Conservation (phyloP, 1,140 invertebrate species). For the Pseudomyrmex dendroicus region DNA sequence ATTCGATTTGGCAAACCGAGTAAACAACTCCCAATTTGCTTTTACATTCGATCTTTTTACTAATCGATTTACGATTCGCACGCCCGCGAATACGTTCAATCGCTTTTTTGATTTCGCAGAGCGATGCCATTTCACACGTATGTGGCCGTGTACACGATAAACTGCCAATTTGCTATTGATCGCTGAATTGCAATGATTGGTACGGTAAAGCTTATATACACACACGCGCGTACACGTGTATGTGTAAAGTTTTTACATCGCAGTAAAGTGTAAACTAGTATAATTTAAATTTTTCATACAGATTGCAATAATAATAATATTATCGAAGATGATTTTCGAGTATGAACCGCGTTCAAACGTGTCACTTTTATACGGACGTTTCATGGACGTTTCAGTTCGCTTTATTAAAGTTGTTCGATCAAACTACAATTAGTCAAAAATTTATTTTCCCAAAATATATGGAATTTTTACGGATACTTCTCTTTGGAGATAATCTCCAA, state of each 20-base stretch:
- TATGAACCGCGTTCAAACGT: too few species aligned
- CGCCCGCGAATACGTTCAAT: conserved; percentile 49
- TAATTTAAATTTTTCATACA: too few species aligned
- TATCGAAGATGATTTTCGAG: background rate
- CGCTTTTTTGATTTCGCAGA: conserved; percentile 36
- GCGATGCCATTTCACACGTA: conserved; percentile 51
- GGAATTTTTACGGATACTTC: too few species aligned
- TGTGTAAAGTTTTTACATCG: too few species aligned
- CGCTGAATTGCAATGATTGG: conserved; percentile 24
- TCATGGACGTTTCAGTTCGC: too few species aligned
- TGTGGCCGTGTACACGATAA: conserved; percentile 34
- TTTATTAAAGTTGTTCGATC: too few species aligned
- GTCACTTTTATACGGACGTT: too few species aligned
- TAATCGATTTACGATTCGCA: conserved; percentile 35
- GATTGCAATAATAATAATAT: background rate
- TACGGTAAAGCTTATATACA: conserved; percentile 28
- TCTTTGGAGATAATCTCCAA: too few species aligned
- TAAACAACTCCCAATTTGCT: conserved; percentile 72
- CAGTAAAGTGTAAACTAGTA: too few species aligned
- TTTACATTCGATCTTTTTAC: conserved; percentile 64
- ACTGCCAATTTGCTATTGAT: conserved; percentile 53
- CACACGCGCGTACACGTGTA: background rate
- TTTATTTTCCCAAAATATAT: too few species aligned
- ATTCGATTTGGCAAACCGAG: conserved; percentile 63
- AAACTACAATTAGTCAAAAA: too few species aligned